phyloP scores from a whole-genome alignment of 1,140 invertebrate genomes.

The Planococcus citri region DNA sequence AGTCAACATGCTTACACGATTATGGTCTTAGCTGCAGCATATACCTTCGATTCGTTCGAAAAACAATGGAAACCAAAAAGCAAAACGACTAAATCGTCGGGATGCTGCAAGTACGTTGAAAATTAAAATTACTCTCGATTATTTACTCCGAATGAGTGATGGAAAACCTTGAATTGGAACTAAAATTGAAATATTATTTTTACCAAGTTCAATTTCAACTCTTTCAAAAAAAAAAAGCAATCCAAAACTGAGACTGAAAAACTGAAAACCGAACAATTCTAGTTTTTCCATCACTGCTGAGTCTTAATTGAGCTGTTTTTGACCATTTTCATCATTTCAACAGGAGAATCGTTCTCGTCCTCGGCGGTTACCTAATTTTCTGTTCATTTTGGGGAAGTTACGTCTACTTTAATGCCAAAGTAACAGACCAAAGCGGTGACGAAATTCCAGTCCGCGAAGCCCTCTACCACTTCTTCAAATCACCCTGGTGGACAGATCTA shows the following conservation, averaged over 20 bases:
- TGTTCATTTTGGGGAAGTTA: slow-evolving; percentile 58
- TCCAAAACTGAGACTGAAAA: too few species aligned
- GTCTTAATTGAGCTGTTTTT: too few species aligned
- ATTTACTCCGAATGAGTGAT: too few species aligned
- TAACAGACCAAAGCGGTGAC: slow-evolving; percentile 75
- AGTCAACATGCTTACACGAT: slow-evolving; percentile 50
- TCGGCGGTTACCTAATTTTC: slow-evolving; percentile 51
- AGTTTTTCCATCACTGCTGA: neutral
- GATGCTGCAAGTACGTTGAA: slow-evolving; percentile 35
- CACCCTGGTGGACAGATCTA: slow-evolving; percentile 57
- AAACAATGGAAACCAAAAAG: slow-evolving; percentile 63
- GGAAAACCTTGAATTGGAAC: too few species aligned
- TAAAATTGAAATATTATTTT: too few species aligned
- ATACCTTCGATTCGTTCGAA: slow-evolving; percentile 56
- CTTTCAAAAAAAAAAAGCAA: too few species aligned
- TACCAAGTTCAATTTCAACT: too few species aligned
- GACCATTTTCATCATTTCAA: slow-evolving; percentile 23
- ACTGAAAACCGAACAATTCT: slow-evolving; percentile 1
- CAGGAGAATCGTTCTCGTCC: slow-evolving; percentile 41
- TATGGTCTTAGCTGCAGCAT: slow-evolving; percentile 47
- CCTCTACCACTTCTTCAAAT: slow-evolving; percentile 76
- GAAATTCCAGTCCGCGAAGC: slow-evolving; percentile 78
- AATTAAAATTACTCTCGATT: slow-evolving; percentile 12
- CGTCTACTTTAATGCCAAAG: slow-evolving; percentile 78
- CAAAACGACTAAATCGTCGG: slow-evolving; percentile 38